These are phyloP conservation scores for Solea solea DNA, from an alignment of 2,113 vertebrate genomes.

Conservation along the genomic window DNA sequence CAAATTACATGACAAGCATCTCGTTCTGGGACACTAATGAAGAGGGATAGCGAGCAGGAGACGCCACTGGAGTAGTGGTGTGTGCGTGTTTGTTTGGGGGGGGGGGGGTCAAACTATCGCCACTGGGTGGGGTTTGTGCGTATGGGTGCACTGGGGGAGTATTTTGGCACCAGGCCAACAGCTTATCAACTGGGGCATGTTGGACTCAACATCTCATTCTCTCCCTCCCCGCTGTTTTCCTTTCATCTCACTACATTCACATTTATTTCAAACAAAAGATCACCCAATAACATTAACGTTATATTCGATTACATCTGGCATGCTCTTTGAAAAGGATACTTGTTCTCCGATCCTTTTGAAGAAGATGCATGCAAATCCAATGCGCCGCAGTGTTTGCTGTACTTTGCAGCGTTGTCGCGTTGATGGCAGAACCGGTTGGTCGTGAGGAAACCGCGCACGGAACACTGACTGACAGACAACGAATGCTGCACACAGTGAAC, in stretches of 20 bases:
- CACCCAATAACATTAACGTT: background rate
- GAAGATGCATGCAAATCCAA: constrained; percentile 15
- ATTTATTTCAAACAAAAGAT: constrained; percentile 12
- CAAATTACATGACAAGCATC: constrained; percentile 81
- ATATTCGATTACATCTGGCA: constrained; percentile 11
- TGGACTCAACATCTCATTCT: constrained; percentile 63
- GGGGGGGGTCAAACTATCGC: constrained; percentile 43
- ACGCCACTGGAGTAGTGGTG: constrained; percentile 60
- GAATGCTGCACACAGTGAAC: constrained; percentile 32
- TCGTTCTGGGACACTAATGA: constrained; percentile 78
- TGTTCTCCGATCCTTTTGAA: constrained; percentile 11
- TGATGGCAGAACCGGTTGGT: background rate
- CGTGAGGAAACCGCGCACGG: constrained; percentile 3
- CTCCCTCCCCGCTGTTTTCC: constrained; percentile 45
- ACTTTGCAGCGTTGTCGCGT: constrained; percentile 2
- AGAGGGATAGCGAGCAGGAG: constrained; percentile 68
- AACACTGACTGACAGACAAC: constrained; percentile 24
- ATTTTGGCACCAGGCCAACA: constrained; percentile 60
- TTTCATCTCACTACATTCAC: constrained; percentile 44
- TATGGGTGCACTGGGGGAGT: constrained; percentile 17
- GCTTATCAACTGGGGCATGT: constrained; percentile 68
- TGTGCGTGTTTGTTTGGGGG: constrained; percentile 6
- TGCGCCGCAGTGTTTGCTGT: background rate
- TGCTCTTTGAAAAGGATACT: constrained; percentile 4
- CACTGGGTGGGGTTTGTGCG: constrained; percentile 40